These are phyloP conservation scores for Xestia sexstrigata DNA, from an alignment of 2,888 invertebrate species.

Conservation along the genomic window DNA sequence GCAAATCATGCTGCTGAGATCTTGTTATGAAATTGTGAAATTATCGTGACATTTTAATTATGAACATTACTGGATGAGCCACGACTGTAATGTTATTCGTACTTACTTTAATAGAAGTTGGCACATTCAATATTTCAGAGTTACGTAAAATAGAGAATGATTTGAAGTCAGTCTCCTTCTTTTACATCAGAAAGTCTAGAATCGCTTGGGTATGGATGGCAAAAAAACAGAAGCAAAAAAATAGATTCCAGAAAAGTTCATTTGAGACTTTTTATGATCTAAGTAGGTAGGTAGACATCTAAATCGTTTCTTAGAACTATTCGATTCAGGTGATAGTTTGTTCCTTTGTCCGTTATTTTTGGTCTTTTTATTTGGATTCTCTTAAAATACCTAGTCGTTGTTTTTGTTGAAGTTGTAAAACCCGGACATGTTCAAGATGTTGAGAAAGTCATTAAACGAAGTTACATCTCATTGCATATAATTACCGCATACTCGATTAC, in stretches of 20 bases:
- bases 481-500: constrained; percentile 1
- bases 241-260: background rate
- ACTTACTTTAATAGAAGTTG: background rate
- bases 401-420: background rate
- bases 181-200: background rate
- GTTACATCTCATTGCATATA: constrained; percentile 29
- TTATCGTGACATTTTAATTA: constrained; percentile 44
- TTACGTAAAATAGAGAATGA: background rate
- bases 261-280: constrained; percentile 24
- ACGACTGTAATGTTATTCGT: background rate
- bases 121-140: background rate
- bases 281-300: constrained; percentile 8
- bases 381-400: background rate
- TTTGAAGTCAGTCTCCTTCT: background rate
- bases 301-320: constrained; percentile 28
- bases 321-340: constrained; percentile 11
- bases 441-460: constrained; percentile 31
- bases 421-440: background rate
- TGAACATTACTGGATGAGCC: constrained; percentile 26
- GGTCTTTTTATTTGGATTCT: constrained; percentile 20
- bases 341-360: constrained; percentile 8
- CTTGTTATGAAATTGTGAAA: constrained; percentile 34
- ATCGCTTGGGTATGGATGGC: background rate
- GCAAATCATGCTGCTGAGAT: constrained; percentile 32
- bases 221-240: constrained; percentile 30